Evolutionary conservation across 2,888 invertebrate species (phyloP), one percentile per base, ranked within the genome.

Genomic region (Amitus sp.): DNA sequence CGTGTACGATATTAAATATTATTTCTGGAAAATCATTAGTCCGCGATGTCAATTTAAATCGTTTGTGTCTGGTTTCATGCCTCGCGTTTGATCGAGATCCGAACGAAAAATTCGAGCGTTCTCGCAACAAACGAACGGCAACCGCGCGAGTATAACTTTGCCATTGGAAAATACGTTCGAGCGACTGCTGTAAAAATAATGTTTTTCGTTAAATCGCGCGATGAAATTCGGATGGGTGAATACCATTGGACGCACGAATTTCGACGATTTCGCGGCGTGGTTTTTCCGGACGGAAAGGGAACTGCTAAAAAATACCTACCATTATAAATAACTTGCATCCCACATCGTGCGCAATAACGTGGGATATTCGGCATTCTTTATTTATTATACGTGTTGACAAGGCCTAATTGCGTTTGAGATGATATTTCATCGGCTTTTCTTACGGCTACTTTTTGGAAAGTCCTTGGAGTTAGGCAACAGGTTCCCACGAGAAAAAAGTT

Each of bases 81-180:
- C 56, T 52, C 34, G 57, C 30, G 47, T 62, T 58, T 51, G 54
- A 58, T 40, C 40, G 10, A 12, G 7, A 30, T n/a, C 2, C 40
- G 12, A 13, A 12, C 12, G 19, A 43, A 43, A 55, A 63, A 63
- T 58, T 48, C 50, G 40, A 43, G 40, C 48, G 45, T 52, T 17
- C 7, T 20, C n/a, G 18, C 42, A 34, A 13, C 42, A 57, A 53
- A 62, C 49, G 53, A 40, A 37, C 33, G 9, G 28, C 48, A 48
- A 33, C 40, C 49, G 37, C 43, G 49, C 50, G 17, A 12, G 33
- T 27, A 20, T 34, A 33, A 23, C 70, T 66, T 68, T 64, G 69
- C 69, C 69, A 71, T 70, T 72, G 73, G 71, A 75, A 75, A 75
- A 75, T 75, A 71, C 72, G 75, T 72, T 73, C 72, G 74, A 71